Percentiles rank a stretch among this genome's conserved stretches.
Evolutionary conservation across 2,797 vertebrate species (phyloP).

Genomic region (Coranthus polyacanthus): DNA sequence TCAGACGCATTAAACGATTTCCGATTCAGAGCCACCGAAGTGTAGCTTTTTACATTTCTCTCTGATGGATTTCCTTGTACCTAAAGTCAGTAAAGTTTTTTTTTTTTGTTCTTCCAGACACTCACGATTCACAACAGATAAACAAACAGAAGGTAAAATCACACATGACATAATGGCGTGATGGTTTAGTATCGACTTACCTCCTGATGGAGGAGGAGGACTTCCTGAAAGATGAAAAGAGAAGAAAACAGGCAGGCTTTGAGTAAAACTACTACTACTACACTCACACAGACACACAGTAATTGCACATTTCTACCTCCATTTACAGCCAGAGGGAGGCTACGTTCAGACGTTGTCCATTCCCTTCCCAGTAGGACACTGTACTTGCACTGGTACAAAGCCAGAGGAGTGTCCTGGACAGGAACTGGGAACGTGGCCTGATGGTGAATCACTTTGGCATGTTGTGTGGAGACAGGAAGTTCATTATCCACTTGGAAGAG

Average conservation of each 20-base stretch:
- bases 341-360: constrained; percentile 71
- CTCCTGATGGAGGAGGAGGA: constrained; percentile 38
- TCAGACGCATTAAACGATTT: neutral
- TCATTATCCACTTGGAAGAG: constrained; percentile 65
- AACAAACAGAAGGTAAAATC: neutral
- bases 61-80: neutral
- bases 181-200: constrained; percentile 28
- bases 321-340: constrained; percentile 60
- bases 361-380: constrained; percentile 53
- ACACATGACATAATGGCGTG: neutral
- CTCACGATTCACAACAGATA: neutral
- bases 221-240: constrained; percentile 60
- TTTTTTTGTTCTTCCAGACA: neutral
- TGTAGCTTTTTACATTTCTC: neutral
- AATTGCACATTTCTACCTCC: constrained; percentile 44
- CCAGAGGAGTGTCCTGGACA: constrained; percentile 50
- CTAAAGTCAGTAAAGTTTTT: neutral
- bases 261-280: neutral
- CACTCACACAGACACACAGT: neutral
- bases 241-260: constrained; percentile 15
- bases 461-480: constrained; percentile 32
- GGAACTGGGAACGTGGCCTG: constrained; percentile 71
- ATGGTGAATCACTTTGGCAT: constrained; percentile 34
- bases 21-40: neutral
- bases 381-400: constrained; percentile 82